Base-by-base conservation (phyloP, 2,113 vertebrate species). In the Glaucidium brasilianum region DNA sequence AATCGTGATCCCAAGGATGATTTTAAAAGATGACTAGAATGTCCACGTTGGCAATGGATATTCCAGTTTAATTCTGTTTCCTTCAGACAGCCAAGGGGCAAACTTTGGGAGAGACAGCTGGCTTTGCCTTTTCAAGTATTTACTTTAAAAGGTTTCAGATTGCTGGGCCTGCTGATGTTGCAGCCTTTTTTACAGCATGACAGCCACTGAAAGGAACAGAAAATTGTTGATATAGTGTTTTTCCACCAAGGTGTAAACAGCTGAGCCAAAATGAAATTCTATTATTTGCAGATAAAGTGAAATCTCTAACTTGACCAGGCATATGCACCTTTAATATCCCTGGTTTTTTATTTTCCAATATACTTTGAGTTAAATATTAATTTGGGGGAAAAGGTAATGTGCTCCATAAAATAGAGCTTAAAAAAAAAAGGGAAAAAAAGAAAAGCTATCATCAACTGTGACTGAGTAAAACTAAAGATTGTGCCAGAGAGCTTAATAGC, bases 321-420 rank as follows among this genome's bases (percentile, higher is more conserved):
- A 94, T 89, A 93, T 81, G 32, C 69, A 92, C 75, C 77, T 86
- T 95, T 94, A 94, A 93, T 85, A 56, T 32, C 60, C 75, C 88
- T 90, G n/a, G 2, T 67, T 29, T 72, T 96, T 96, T 93, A 75
- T 97, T 98, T 97, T 94, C 77, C 58, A 95, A 89, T 96, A 96
- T 89, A 93, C 21, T 93, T 97, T 76, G 22, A 32, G 85, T 96
- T 97, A 97, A 97, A 97, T 95, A 97, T 96, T 97, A 96, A 97
- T 97, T 92, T 92, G 1, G 19, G 30, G 30, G 50, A 45, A 96
- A 96, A 97, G 55, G 59, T 97, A 98, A 73, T 14, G 17, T 69
- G 27, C n/a, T 85, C 27, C 59, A 94, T 94, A 94, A 97, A 96
- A 96, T 20, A 92, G 5, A 93, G 37, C 18, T 95, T 89, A 35